phyloP scores from a whole-genome alignment of 2,113 vertebrate genomes.

The Malurus melanocephalus region DNA sequence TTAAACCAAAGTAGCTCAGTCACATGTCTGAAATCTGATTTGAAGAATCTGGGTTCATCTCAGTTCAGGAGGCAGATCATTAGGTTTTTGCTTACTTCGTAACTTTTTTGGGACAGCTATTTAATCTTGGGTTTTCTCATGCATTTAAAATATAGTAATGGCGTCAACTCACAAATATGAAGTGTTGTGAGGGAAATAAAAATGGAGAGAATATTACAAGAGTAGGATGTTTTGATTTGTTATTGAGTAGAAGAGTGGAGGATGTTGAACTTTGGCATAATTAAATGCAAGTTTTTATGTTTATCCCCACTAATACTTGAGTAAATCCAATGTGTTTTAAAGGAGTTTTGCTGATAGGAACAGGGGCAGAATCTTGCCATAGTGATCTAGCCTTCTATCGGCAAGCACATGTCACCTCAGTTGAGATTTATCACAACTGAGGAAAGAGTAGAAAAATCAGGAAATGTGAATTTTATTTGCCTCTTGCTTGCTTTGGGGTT shows the following conservation, averaged over 20 bases:
- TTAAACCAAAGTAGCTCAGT: constrained; percentile 9
- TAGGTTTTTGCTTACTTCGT: background rate
- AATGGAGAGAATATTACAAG: background rate
- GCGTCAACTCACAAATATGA: background rate
- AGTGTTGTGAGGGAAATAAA: background rate
- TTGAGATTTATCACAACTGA: background rate
- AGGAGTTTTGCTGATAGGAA: background rate
- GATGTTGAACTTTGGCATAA: background rate
- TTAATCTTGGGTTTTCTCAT: background rate
- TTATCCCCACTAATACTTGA: background rate
- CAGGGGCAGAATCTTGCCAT: background rate
- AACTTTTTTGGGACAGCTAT: background rate
- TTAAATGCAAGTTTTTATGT: background rate
- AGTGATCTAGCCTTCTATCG: background rate
- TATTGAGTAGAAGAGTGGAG: background rate
- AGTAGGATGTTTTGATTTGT: background rate
- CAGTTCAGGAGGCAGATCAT: background rate
- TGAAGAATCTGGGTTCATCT: background rate
- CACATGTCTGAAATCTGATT: background rate
- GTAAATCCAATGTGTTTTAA: background rate
- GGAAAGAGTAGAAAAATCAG: background rate
- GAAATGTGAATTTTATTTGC: background rate
- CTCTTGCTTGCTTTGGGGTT: background rate
- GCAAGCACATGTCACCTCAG: rapidly evolving
- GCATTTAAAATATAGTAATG: background rate